Conservation (phyloP, 2,888 invertebrate genomes). For the Kryphioiulus occultus region DNA sequence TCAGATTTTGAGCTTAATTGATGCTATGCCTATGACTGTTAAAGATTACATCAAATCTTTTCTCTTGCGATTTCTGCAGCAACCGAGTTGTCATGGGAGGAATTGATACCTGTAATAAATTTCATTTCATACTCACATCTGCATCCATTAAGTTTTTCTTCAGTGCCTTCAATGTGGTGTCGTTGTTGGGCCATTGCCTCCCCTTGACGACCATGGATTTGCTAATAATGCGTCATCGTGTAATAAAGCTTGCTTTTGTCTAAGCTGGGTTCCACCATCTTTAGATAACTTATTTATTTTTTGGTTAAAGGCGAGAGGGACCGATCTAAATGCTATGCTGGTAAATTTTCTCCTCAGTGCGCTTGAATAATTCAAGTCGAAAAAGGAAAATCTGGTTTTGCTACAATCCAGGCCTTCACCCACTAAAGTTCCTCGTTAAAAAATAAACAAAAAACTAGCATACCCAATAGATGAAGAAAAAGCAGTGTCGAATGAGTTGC, state of each 20-base stretch:
- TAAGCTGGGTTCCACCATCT: background rate
- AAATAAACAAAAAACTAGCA: background rate
- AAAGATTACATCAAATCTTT: too few species aligned
- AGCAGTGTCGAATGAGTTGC: background rate
- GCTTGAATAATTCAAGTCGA: constrained; percentile 9
- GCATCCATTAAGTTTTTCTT: too few species aligned
- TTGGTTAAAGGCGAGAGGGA: background rate
- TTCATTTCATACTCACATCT: too few species aligned
- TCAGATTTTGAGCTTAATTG: too few species aligned
- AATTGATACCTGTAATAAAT: too few species aligned
- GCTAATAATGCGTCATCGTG: background rate
- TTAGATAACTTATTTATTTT: constrained; percentile 1
- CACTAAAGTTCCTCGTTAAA: background rate
- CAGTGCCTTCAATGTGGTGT: too few species aligned
- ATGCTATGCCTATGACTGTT: too few species aligned
- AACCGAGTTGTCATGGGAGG: too few species aligned
- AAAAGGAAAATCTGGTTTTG: background rate
- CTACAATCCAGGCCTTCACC: background rate
- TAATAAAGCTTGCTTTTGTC: background rate
- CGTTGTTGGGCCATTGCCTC: background rate
- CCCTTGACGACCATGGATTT: background rate
- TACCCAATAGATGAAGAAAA: background rate
- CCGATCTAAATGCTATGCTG: background rate
- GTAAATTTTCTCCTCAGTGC: constrained; percentile 15
- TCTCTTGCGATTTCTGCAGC: too few species aligned